A percentile compares a stretch with the other conserved stretches of the same genome.
These are phyloP conservation scores for Pelusios castaneus DNA, from an alignment of 2,113 vertebrate genomes.

Conservation along the genomic window DNA sequence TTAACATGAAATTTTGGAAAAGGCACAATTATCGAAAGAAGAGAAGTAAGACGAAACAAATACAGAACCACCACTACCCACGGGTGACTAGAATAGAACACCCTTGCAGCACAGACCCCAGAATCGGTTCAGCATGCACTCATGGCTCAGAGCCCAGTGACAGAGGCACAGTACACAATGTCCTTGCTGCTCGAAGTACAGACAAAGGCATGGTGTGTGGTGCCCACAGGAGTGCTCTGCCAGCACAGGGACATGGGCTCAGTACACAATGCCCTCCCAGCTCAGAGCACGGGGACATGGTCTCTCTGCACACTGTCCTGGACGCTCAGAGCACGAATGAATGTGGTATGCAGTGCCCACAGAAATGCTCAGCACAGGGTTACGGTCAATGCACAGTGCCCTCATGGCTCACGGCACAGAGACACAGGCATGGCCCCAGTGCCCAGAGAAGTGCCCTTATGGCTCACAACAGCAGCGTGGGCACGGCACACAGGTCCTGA, in stretches of 20 bases:
- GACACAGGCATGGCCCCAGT: background rate
- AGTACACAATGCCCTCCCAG: background rate
- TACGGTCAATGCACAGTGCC: background rate
- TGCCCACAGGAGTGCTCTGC: background rate
- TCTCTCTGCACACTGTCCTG: background rate
- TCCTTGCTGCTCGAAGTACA: background rate
- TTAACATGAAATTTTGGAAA: slow-evolving; percentile 82
- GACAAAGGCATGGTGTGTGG: background rate
- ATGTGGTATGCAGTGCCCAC: background rate
- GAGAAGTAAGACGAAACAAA: slow-evolving; percentile 75
- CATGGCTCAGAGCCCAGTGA: background rate
- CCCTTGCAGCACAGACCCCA: too few relatives aligned
- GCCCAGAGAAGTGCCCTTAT: background rate
- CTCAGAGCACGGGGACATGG: background rate
- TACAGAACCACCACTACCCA: accelerated
- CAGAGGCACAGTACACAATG: background rate
- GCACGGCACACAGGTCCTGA: background rate
- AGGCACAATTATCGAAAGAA: slow-evolving; percentile 80
- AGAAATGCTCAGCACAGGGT: background rate
- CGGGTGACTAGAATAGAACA: too few relatives aligned
- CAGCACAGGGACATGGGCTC: background rate
- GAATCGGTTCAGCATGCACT: too few relatives aligned
- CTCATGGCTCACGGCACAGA: background rate
- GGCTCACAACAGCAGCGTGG: background rate
- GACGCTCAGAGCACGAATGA: background rate